Evolutionary conservation across 1,140 invertebrate genomes (phyloP).

Genomic region (Heterodera carotae): DNA sequence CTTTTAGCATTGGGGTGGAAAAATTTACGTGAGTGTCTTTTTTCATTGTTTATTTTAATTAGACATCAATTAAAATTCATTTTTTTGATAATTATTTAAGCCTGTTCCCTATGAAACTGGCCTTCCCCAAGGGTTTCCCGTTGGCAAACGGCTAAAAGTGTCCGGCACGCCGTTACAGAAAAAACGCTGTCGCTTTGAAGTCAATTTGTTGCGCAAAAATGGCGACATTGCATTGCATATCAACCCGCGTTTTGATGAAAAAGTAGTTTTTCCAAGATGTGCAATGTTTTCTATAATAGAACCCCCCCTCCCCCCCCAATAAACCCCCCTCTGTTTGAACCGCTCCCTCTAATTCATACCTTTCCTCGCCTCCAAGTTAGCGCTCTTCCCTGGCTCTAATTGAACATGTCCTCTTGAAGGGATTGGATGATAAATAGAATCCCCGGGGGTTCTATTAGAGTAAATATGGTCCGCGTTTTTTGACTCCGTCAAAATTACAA

Average conservation of each 20-base stretch:
- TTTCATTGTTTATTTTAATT: slow-evolving; percentile 25
- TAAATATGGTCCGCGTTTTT: too few species aligned
- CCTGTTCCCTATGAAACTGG: slow-evolving; percentile 58
- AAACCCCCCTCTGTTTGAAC: too few species aligned
- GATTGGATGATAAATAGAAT: too few species aligned
- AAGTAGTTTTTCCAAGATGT: slow-evolving; percentile 47
- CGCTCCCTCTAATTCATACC: too few species aligned
- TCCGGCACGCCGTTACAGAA: slow-evolving; percentile 56
- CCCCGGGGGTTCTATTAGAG: too few species aligned
- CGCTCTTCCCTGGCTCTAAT: too few species aligned
- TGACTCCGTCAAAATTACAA: slow-evolving; percentile 21
- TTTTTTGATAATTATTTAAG: slow-evolving; percentile 29
- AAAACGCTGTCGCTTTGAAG: slow-evolving; percentile 62
- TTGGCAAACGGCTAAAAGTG: slow-evolving; percentile 58
- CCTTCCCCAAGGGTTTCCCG: slow-evolving; percentile 54
- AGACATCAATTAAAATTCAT: too few species aligned
- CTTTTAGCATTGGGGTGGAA: slow-evolving; percentile 59
- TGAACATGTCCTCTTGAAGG: too few species aligned
- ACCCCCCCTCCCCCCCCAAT: too few species aligned
- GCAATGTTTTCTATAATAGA: not conserved
- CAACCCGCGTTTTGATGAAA: slow-evolving; percentile 64
- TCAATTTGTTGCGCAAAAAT: slow-evolving; percentile 63
- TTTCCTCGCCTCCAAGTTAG: too few species aligned
- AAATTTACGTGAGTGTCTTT: slow-evolving; percentile 56
- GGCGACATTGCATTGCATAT: slow-evolving; percentile 65